These are phyloP conservation scores for Caenorhabditis plicata DNA, from an alignment of 2,888 invertebrate species.

Conservation along the genomic window DNA sequence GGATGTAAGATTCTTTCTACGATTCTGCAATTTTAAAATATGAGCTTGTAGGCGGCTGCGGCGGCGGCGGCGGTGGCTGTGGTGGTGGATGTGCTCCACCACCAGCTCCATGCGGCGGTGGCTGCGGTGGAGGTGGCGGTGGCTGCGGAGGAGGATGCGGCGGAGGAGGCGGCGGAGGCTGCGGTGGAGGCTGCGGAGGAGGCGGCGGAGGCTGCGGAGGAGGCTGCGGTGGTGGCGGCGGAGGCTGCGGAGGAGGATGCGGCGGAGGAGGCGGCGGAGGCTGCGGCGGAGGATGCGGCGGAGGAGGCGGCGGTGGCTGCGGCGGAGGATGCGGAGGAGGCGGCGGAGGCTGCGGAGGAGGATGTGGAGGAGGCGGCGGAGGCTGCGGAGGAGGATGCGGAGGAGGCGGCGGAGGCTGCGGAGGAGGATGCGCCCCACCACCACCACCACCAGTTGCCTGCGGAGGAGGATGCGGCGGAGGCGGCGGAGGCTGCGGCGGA, in stretches of 20 bases:
- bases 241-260: no score
- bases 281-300: no score
- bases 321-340: no score
- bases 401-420: constrained; percentile 1
- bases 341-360: no score
- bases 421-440: constrained; percentile 17
- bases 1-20: constrained; percentile 8
- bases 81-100: constrained; percentile 16
- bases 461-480: constrained; percentile 14
- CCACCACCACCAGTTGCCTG: constrained; percentile 8
- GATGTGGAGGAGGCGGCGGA: constrained; percentile 14
- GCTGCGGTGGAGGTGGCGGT: constrained; percentile 17
- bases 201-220: neutral
- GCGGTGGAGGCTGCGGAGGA: constrained; percentile 14
- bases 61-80: constrained; percentile 8
- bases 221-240: no score
- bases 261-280: no score
- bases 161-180: constrained; percentile 6
- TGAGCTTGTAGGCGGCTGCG: constrained; percentile 2
- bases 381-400: constrained; percentile 11
- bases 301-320: no score
- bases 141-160: constrained; percentile 9
- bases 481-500: constrained; percentile 25
- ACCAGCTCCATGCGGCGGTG: constrained; percentile 9
- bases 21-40: neutral